Evolutionary conservation across 2,888 invertebrate species (phyloP).

Genomic region (Apantesis nais): DNA sequence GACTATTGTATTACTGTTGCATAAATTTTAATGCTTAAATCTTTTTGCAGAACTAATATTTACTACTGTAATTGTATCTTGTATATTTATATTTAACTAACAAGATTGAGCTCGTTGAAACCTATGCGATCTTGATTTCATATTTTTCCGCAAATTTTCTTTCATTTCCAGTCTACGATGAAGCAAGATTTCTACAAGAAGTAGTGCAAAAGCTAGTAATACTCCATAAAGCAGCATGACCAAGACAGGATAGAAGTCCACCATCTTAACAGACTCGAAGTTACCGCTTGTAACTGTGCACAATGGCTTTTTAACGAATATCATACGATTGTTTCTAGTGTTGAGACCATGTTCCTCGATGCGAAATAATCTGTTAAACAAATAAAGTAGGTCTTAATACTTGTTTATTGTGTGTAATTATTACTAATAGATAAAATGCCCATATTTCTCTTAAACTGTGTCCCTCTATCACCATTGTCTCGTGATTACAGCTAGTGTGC

Average conservation of each 20-base stretch:
- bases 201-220: slow-evolving; percentile 56
- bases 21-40: not conserved
- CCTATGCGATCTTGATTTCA: not conserved
- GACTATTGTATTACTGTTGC: not conserved
- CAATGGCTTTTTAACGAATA: slow-evolving; percentile 86
- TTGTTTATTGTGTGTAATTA: not conserved
- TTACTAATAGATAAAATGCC: too few relatives aligned
- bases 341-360: slow-evolving; percentile 87
- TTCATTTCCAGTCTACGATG: slow-evolving; percentile 32
- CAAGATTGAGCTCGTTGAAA: not conserved
- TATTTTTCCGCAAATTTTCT: not conserved
- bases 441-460: too few relatives aligned
- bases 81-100: not conserved
- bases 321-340: slow-evolving; percentile 78
- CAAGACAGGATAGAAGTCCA: slow-evolving; percentile 85
- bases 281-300: slow-evolving; percentile 83
- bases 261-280: slow-evolving; percentile 87
- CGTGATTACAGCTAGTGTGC: too few relatives aligned
- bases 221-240: slow-evolving; percentile 73
- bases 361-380: slow-evolving; percentile 75
- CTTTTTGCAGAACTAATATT: not conserved
- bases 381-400: not conserved
- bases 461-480: too few relatives aligned
- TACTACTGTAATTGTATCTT: too few relatives aligned
- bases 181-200: slow-evolving; percentile 64